These are phyloP conservation scores for Gopherus evgoodei DNA, from an alignment of 2,113 vertebrate species.

Conservation along the genomic window DNA sequence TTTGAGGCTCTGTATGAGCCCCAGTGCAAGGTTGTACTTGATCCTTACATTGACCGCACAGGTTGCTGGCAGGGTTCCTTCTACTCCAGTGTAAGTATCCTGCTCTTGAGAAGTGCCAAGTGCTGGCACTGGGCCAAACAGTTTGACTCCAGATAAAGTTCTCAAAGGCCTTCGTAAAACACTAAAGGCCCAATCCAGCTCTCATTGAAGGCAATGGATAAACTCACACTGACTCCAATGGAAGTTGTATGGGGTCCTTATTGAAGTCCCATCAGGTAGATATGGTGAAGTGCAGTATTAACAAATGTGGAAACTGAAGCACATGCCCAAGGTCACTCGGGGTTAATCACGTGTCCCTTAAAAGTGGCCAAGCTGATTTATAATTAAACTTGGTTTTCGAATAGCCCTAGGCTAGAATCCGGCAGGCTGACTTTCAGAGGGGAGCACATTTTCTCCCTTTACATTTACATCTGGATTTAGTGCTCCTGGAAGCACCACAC, in stretches of 20 bases:
- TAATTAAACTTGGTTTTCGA: neutral
- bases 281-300: neutral
- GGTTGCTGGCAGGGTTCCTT: neutral
- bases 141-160: neutral
- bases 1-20: neutral
- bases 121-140: neutral
- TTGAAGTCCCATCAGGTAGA: neutral
- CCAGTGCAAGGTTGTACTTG: neutral
- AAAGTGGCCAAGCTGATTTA: accelerated
- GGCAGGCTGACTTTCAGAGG: neutral
- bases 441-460: neutral
- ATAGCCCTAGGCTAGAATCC: neutral
- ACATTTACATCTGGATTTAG: neutral
- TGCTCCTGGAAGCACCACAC: accelerated
- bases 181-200: neutral
- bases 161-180: neutral
- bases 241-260: neutral
- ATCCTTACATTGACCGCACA: neutral
- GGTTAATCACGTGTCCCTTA: neutral
- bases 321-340: accelerated
- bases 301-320: neutral
- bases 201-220: no score
- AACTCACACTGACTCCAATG: neutral
- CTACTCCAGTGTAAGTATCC: neutral
- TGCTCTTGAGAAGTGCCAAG: neutral